Evolutionary conservation across 2,888 invertebrate species (phyloP).

Genomic region (Drosophila subquinaria): DNA sequence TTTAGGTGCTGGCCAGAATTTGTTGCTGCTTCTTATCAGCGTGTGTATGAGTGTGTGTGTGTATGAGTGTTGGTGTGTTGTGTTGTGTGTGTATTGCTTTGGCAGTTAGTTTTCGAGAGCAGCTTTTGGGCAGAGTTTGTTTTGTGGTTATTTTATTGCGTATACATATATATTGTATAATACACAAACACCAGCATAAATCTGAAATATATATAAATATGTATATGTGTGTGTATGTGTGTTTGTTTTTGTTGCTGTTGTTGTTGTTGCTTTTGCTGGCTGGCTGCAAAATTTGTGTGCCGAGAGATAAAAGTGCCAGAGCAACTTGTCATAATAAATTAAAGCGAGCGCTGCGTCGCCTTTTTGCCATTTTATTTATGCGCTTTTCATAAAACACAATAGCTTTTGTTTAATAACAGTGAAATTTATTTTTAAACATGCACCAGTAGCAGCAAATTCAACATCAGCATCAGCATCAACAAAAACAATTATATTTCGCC

Average conservation of each 20-base stretch:
- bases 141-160: conserved; percentile 73
- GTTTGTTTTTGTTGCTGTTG: conserved; percentile 18
- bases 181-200: conserved; percentile 65
- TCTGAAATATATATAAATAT: conserved; percentile 41
- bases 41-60: conserved; percentile 22
- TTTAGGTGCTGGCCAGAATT: conserved; percentile 32
- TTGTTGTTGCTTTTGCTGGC: conserved; percentile 42
- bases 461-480: conserved; percentile 25
- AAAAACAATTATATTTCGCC: conserved; percentile 48
- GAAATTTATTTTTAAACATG: conserved; percentile 64
- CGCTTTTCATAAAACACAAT: conserved; percentile 80
- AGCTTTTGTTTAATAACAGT: conserved; percentile 78
- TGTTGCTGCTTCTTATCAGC: conserved; percentile 27
- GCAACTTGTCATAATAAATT: conserved; percentile 85
- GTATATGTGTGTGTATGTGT: conserved; percentile 25
- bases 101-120: conserved; percentile 64
- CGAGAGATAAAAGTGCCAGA: conserved; percentile 84
- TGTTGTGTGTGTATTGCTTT: conserved; percentile 30
- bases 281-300: conserved; percentile 79
- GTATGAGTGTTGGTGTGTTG: conserved; percentile 3
- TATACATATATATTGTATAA: conserved; percentile 52
- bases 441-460: conserved; percentile 41
- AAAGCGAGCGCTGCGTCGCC: conserved; percentile 63
- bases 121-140: conserved; percentile 71
- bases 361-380: conserved; percentile 79